These are phyloP conservation scores for Athalia cordata DNA, from an alignment of 2,888 invertebrate genomes.

Conservation along the genomic window DNA sequence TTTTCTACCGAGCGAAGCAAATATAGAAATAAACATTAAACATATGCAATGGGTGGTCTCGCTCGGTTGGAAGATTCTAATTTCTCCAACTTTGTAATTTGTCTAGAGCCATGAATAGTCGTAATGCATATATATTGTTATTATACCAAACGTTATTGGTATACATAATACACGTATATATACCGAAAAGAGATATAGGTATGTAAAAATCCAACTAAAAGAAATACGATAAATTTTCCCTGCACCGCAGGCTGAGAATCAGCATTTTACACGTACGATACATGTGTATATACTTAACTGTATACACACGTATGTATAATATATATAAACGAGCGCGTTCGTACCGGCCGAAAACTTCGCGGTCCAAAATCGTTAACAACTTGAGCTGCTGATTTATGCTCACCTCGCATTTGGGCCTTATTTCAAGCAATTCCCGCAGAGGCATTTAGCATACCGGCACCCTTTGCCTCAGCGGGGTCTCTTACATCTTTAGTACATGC, in stretches of 20 bases:
- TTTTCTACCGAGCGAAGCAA: too few relatives aligned
- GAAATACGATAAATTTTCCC: constrained; percentile 37
- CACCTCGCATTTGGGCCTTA: constrained; percentile 43
- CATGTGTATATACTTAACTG: neutral
- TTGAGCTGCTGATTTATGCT: constrained; percentile 45
- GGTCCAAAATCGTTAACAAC: constrained; percentile 45
- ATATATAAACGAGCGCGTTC: neutral
- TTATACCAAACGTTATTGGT: neutral
- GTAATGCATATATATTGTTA: too few relatives aligned
- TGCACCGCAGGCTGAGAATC: constrained; percentile 15
- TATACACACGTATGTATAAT: neutral
- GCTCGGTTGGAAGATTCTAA: neutral
- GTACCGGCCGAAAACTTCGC: constrained; percentile 37
- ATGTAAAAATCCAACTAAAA: constrained; percentile 37
- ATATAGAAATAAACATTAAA: neutral
- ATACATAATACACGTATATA: constrained; percentile 4
- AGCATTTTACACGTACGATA: constrained; percentile 9
- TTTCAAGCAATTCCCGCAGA: constrained; percentile 44
- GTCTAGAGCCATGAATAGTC: constrained; percentile 15
- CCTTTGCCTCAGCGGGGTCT: constrained; percentile 44
- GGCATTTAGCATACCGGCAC: constrained; percentile 59
- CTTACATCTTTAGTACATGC: constrained; percentile 13
- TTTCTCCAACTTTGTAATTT: constrained; percentile 31
- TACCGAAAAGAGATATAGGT: neutral
- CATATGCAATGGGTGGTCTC: constrained; percentile 36